These are phyloP conservation scores for Torymus texanus DNA, from an alignment of 2,888 invertebrate genomes.

Conservation along the genomic window DNA sequence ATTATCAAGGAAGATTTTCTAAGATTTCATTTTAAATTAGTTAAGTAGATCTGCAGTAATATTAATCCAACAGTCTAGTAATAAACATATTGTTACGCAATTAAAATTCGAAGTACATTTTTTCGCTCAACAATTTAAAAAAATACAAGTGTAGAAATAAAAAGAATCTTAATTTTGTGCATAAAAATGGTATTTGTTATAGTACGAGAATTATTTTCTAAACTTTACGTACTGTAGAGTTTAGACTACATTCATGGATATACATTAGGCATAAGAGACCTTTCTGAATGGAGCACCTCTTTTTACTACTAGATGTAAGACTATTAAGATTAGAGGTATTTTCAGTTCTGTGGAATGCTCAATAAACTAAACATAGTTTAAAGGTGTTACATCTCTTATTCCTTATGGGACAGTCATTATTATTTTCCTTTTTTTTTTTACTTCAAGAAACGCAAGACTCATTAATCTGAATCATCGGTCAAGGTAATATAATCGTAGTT, in stretches of 20 bases:
- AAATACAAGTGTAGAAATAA: conserved; percentile 17
- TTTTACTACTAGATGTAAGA: conserved; percentile 21
- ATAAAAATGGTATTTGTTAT: conserved; percentile 22
- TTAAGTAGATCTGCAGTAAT: conserved; percentile 4
- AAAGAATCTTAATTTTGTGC: conserved; percentile 25
- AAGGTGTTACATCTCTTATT: conserved; percentile 22
- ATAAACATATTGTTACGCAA: conserved; percentile 17
- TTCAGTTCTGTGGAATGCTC: conserved; percentile 50
- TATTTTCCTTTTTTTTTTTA: neutral
- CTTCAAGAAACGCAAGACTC: neutral
- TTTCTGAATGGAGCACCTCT: conserved; percentile 20
- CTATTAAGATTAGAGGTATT: conserved; percentile 33
- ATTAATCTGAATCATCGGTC: conserved; percentile 2
- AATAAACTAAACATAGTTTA: conserved; percentile 16
- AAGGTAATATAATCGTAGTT: conserved; percentile 16
- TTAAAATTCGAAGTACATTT: conserved; percentile 23
- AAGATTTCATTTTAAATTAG: conserved; percentile 21
- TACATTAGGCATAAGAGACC: neutral
- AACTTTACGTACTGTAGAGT: conserved; percentile 25
- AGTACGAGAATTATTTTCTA: conserved; percentile 21
- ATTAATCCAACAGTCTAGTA: conserved; percentile 4
- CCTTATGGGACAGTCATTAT: conserved; percentile 16
- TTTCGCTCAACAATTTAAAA: neutral
- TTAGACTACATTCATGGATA: conserved; percentile 6
- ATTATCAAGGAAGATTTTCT: conserved; percentile 39